Evolutionary conservation across 2,888 invertebrate species (phyloP).

Genomic region (Tolmerus cingulatus): DNA sequence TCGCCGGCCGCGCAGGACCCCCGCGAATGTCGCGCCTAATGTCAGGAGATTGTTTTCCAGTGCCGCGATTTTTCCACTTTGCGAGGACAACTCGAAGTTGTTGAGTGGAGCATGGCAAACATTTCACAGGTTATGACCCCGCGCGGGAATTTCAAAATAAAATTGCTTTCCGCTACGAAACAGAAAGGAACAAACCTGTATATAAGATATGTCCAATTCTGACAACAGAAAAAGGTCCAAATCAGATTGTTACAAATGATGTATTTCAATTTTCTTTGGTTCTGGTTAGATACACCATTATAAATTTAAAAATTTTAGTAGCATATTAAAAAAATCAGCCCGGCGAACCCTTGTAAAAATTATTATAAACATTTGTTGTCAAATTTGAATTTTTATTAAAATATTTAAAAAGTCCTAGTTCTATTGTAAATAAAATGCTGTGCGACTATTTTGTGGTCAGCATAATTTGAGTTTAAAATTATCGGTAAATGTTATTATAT

Average conservation of each 20-base stretch:
- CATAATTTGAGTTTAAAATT: background rate
- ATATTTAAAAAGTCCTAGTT: too few species aligned
- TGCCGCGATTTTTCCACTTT: background rate
- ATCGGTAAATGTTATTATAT: background rate
- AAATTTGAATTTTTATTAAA: too few species aligned
- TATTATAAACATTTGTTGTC: too few species aligned
- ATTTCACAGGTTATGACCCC: background rate
- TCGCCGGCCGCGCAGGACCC: background rate
- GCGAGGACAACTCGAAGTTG: background rate
- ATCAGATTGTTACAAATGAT: too few species aligned
- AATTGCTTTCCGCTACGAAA: background rate
- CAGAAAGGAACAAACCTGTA: background rate
- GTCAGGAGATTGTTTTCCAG: background rate
- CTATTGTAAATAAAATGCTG: background rate
- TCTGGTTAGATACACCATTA: too few species aligned
- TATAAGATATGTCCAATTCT: background rate
- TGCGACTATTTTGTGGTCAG: background rate
- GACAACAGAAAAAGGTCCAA: background rate
- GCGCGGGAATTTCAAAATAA: background rate
- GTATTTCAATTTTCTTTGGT: too few species aligned
- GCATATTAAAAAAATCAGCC: too few species aligned
- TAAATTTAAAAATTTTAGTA: too few species aligned
- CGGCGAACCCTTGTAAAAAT: too few species aligned
- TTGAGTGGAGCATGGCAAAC: background rate
- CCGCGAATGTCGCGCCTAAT: background rate